These are phyloP conservation scores for Enoplosus armatus DNA, from an alignment of 2,797 vertebrate species.

Conservation along the genomic window DNA sequence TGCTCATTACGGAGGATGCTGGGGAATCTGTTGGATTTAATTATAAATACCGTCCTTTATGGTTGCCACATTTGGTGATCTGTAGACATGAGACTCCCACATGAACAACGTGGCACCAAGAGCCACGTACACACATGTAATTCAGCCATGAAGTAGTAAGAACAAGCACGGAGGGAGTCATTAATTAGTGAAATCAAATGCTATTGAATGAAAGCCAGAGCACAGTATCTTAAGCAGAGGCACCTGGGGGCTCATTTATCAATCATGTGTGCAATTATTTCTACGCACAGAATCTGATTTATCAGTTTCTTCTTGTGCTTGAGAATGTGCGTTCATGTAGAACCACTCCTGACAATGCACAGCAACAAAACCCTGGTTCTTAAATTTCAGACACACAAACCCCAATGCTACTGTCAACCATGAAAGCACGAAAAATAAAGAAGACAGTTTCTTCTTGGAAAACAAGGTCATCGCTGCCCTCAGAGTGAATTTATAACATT, in stretches of 20 bases:
- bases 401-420: too few relatives aligned
- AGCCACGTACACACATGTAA: neutral
- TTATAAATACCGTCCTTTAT: neutral
- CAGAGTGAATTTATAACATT: neutral
- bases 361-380: neutral
- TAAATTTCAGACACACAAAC: neutral
- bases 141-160: neutral
- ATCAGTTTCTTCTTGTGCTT: neutral
- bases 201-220: neutral
- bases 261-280: neutral
- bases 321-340: neutral
- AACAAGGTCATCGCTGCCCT: too few relatives aligned
- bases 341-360: neutral
- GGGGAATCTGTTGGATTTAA: neutral
- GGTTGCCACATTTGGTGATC: neutral
- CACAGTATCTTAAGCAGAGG: neutral
- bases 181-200: constrained; percentile 23
- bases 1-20: constrained; percentile 20
- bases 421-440: neutral
- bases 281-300: neutral
- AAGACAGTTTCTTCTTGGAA: neutral
- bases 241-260: neutral
- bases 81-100: neutral
- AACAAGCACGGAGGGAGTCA: neutral
- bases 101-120: neutral